These are phyloP conservation scores for Mycetomoellerius zeteki DNA, from an alignment of 1,140 invertebrate species.

Conservation along the genomic window DNA sequence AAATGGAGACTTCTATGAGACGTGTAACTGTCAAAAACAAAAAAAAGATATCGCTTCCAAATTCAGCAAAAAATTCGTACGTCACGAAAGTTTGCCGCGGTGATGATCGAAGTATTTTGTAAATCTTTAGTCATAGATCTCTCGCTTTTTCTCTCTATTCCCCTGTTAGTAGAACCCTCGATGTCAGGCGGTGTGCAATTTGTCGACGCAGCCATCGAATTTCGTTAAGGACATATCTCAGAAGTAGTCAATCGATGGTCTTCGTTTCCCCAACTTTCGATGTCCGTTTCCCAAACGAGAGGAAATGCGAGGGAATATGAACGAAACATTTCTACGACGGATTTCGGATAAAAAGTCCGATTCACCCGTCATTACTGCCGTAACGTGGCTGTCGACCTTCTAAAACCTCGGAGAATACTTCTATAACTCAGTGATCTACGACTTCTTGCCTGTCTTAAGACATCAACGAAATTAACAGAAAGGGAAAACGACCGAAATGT, in stretches of 20 bases:
- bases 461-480: conserved; percentile 43
- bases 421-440: conserved; percentile 53
- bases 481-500: not conserved
- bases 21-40: not conserved
- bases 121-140: not conserved
- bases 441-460: conserved; percentile 20
- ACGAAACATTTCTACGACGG: conserved; percentile 50
- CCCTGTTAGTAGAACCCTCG: not conserved
- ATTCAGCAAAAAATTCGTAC: not conserved
- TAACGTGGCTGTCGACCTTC: conserved; percentile 29
- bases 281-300: not conserved
- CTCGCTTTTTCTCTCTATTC: not conserved
- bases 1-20: not conserved
- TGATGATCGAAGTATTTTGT: not conserved
- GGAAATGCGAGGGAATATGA: conserved; percentile 2
- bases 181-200: conserved; percentile 44
- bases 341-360: conserved; percentile 54
- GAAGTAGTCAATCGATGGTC: conserved; percentile 18
- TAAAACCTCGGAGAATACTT: conserved; percentile 38
- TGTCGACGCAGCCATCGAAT: conserved; percentile 6
- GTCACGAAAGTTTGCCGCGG: not conserved
- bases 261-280: not conserved
- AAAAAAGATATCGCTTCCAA: conserved; percentile 22
- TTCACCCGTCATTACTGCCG: conserved; percentile 52
- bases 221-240: conserved; percentile 2